phyloP scores from a whole-genome alignment of 2,113 vertebrate genomes.

The Apodemus sylvaticus region DNA sequence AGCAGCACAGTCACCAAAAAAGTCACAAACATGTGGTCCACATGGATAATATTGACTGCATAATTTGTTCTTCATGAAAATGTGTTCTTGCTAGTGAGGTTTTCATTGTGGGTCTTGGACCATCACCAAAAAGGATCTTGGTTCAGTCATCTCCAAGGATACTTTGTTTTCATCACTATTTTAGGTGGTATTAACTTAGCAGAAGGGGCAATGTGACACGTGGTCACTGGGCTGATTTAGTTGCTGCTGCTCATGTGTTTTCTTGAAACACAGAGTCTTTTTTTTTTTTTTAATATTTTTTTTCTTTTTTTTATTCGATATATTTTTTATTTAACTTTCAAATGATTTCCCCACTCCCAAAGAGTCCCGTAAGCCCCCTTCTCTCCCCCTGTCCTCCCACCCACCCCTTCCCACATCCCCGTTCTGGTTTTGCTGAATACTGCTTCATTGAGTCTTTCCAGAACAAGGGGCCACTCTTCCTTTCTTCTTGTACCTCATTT shows the following conservation, averaged over 20 bases:
- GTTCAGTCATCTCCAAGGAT: neutral
- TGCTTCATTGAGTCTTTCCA: no score
- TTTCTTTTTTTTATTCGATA: no score
- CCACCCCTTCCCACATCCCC: no score
- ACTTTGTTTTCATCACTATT: neutral
- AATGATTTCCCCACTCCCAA: no score
- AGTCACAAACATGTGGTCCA: neutral
- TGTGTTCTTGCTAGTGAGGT: neutral
- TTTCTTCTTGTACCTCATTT: no score
- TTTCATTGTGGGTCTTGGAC: neutral
- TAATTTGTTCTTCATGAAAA: neutral
- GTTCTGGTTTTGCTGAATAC: no score
- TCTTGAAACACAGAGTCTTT: neutral
- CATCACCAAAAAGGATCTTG: neutral
- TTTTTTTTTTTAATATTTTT: no score
- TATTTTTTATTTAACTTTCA: no score
- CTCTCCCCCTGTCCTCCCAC: no score
- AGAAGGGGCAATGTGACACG: neutral
- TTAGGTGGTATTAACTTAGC: neutral
- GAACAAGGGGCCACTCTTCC: no score
- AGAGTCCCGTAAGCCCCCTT: no score
- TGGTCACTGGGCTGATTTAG: neutral
- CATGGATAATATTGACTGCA: neutral
- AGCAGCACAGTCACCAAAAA: neutral
- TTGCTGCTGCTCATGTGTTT: neutral